Conservation (phyloP, 2,888 invertebrate genomes). For the Ypsolopha scabrella region DNA sequence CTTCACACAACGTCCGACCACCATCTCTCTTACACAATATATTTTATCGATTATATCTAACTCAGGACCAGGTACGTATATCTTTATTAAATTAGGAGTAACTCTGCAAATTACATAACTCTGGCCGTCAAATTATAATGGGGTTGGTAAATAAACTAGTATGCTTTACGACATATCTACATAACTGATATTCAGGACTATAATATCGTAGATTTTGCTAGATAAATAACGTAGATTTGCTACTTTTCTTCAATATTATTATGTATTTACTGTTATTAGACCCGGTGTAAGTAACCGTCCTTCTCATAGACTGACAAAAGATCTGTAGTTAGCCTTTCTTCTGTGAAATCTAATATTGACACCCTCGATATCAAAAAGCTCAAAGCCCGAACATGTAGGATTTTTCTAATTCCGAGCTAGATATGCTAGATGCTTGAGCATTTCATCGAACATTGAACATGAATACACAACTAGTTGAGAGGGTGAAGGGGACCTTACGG, state of each 20-base stretch:
- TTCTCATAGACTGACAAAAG: background rate
- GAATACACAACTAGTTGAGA: background rate
- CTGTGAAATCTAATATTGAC: background rate
- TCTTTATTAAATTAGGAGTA: background rate
- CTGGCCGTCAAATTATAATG: constrained; percentile 10
- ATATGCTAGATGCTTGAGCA: constrained; percentile 3
- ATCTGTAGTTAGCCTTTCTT: background rate
- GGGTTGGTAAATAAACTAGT: constrained; percentile 21
- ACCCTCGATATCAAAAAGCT: background rate
- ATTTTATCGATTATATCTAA: background rate
- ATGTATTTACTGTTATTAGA: constrained; percentile 9
- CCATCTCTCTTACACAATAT: background rate
- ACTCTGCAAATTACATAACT: background rate
- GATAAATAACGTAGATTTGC: constrained; percentile 19
- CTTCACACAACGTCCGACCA: background rate
- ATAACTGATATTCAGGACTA: constrained; percentile 11
- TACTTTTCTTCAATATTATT: constrained; percentile 17
- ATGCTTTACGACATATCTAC: background rate
- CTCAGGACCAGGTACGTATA: constrained; percentile 59
- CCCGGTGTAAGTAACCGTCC: background rate
- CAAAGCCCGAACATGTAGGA: background rate
- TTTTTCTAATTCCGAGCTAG: background rate
- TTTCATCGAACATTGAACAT: constrained; percentile 1
- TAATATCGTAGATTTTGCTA: constrained; percentile 22
- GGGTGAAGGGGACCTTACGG: background rate